phyloP scores from a whole-genome alignment of 2,113 vertebrate genomes.

The Forbesichthys agassizii region DNA sequence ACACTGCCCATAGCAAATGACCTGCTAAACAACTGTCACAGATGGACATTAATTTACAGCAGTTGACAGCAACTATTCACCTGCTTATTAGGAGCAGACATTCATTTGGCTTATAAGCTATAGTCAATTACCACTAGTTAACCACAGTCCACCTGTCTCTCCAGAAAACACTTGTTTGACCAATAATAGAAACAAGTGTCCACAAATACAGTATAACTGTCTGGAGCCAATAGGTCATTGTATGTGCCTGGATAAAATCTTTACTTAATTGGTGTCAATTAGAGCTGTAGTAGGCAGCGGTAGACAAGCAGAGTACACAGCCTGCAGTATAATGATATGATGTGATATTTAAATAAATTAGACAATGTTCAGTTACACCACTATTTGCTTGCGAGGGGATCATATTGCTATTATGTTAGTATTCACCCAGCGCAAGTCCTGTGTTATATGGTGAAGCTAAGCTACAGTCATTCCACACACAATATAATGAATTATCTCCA shows the following conservation, averaged over 20 bases:
- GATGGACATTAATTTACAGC: slow-evolving; percentile 57
- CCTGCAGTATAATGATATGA: slow-evolving; percentile 38
- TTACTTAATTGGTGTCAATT: slow-evolving; percentile 64
- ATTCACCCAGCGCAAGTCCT: no score
- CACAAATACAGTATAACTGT: slow-evolving; percentile 18
- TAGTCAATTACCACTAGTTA: slow-evolving; percentile 63
- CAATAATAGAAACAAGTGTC: slow-evolving; percentile 23
- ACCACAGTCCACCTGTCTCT: slow-evolving; percentile 44
- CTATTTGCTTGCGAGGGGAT: no score
- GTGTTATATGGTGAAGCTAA: no score
- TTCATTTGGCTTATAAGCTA: slow-evolving; percentile 53
- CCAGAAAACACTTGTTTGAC: slow-evolving; percentile 19
- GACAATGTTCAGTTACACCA: slow-evolving; percentile 2
- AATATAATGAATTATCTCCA: no score
- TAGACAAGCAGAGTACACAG: slow-evolving; percentile 21
- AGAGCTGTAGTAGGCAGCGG: slow-evolving; percentile 18
- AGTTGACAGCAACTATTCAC: slow-evolving; percentile 58
- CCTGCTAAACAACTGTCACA: slow-evolving; percentile 65
- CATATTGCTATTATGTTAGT: no score
- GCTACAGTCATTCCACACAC: no score
- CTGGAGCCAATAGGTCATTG: slow-evolving; percentile 31
- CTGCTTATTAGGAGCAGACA: slow-evolving; percentile 59
- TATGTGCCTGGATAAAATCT: slow-evolving; percentile 21
- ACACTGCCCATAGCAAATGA: slow-evolving; percentile 55
- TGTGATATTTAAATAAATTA: slow-evolving; percentile 27